Base-by-base conservation (phyloP, 2,797 vertebrate genomes). In the Rhabdomys pumilio region DNA sequence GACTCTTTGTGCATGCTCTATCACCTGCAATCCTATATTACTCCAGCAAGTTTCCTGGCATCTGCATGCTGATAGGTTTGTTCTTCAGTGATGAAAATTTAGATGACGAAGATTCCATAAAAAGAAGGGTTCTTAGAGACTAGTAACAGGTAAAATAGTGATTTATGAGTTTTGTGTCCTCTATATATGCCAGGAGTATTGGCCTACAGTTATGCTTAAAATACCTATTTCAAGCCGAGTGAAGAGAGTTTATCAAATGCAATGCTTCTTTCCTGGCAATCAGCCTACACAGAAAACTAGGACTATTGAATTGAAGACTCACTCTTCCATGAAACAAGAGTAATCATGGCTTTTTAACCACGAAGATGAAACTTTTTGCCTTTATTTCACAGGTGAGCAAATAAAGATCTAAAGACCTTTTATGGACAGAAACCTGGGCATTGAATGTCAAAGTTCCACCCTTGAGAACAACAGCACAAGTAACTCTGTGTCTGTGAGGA, bases 311-410 rank as follows among this genome's bases (percentile, higher is more conserved):
- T 67, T 41, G 26, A 73, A 38, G 55, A 77, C 12, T 22, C 34
- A 76, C 61, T 47, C 41, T 63, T n/a, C 88, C 63, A 34, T 89
- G 38, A 73, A 7, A 57, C 14, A 2, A 63, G 12, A 41, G 11
- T 86, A 57, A 84, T 24, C 41, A 44, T 9, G 20, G 29, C 5
- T 15, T 65, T 87, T 85, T 94, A 80, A 61, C 38, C n/a, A 44
- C 59, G 2, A 95, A 79, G 22, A 19, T 55, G 50, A 31, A 12
- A 20, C 24, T 34, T 88, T 83, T 31, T 91, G 41, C 20, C 14
- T 89, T 41, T 41, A 53, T 77, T 88, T 89, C 34, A 72, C 4
- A 84, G 6, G 41, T 55, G 65, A 93, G 53, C 82, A 87, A 96
- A 86, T 41, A 77, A 13, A 53, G 8, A 44, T 73, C 19, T 79